Percentiles rank a stretch among this genome's conserved stretches.
Conservation (phyloP, 1,140 invertebrate genomes). For the Bombus pascuorum region DNA sequence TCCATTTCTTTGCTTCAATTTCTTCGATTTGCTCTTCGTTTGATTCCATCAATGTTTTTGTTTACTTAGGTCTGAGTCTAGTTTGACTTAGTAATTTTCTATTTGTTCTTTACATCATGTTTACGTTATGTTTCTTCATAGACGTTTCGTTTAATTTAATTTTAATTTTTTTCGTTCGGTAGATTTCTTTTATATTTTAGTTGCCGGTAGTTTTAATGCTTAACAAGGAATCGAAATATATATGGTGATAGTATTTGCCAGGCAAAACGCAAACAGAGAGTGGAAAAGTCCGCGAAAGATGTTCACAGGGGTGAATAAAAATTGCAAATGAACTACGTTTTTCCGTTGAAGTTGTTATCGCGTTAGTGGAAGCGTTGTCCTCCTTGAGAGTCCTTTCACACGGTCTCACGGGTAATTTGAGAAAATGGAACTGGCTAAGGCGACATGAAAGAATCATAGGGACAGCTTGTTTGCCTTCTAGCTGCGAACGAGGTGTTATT, state of each 20-base stretch:
- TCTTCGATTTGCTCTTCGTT: neutral
- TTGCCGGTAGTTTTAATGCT: neutral
- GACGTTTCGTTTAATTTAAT: too few species aligned
- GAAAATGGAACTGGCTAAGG: neutral
- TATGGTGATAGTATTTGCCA: too few species aligned
- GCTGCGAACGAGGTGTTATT: neutral
- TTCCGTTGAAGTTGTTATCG: conserved; percentile 34
- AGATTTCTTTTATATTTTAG: neutral
- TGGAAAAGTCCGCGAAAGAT: too few species aligned
- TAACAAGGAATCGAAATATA: neutral
- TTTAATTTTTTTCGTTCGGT: neutral
- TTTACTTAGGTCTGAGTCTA: neutral
- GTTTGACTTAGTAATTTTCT: neutral
- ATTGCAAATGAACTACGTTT: conserved; percentile 26
- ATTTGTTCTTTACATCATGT: neutral
- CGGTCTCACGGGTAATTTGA: conserved; percentile 35
- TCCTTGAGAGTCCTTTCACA: neutral
- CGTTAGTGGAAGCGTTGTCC: conserved; percentile 5
- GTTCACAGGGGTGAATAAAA: conserved; percentile 13
- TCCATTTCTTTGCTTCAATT: neutral
- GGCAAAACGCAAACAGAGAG: neutral
- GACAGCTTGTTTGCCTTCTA: neutral
- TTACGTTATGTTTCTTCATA: neutral
- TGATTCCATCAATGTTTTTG: neutral
- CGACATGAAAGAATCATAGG: conserved; percentile 32